These are phyloP conservation scores for Lepidurus apus DNA, from an alignment of 1,140 invertebrate species.

Conservation along the genomic window DNA sequence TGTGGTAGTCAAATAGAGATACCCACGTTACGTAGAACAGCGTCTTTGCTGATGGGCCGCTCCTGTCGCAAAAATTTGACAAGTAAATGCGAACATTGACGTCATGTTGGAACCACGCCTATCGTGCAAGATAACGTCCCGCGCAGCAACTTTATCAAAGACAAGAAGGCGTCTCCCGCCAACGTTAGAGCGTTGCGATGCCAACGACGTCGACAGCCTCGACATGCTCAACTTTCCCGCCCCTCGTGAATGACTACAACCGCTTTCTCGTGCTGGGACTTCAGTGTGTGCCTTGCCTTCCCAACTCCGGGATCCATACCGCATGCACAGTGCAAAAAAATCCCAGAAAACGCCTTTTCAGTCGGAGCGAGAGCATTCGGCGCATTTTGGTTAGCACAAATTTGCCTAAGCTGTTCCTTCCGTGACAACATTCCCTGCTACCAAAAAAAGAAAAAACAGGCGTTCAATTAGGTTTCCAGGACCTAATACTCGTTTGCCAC, in stretches of 20 bases:
- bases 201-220: slow-evolving; percentile 12
- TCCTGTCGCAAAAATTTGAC: background rate
- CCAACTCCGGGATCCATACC: background rate
- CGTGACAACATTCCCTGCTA: too few relatives aligned
- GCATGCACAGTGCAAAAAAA: background rate
- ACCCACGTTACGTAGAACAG: background rate
- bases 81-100: background rate
- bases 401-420: too few relatives aligned
- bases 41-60: background rate
- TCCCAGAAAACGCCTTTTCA: background rate
- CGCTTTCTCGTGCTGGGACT: background rate
- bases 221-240: slow-evolving; percentile 3
- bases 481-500: background rate
- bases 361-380: background rate
- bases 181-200: slow-evolving; percentile 18
- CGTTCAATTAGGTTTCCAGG: background rate
- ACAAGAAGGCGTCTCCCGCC: slow-evolving; percentile 15
- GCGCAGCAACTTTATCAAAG: slow-evolving; percentile 9
- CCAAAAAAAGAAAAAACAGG: too few relatives aligned
- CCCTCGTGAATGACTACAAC: background rate
- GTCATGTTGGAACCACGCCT: slow-evolving; percentile 20
- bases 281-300: background rate
- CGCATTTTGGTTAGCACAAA: too few relatives aligned
- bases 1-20: background rate
- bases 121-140: background rate